A percentile compares a stretch with the other conserved stretches of the same genome.
phyloP scores from a whole-genome alignment of 1,140 invertebrate genomes.

The Lepidurus packardi region DNA sequence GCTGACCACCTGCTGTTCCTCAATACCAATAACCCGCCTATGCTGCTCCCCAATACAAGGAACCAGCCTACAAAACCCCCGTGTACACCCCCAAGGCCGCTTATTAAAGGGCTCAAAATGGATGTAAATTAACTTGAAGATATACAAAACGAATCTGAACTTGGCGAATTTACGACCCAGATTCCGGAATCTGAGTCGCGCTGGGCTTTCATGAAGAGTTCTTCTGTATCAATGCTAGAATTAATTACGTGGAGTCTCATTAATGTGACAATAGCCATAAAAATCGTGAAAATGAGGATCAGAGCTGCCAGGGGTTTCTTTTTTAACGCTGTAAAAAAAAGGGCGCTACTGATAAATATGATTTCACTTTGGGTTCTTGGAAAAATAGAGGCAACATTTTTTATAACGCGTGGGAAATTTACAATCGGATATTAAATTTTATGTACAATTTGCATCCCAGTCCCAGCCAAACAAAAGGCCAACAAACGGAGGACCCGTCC shows the following conservation, averaged over 20 bases:
- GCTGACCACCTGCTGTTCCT: too few relatives aligned
- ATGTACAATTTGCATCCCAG: too few relatives aligned
- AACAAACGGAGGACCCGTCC: too few relatives aligned
- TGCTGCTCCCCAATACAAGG: background rate
- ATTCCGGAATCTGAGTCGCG: constrained; percentile 1
- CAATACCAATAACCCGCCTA: background rate
- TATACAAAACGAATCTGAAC: constrained; percentile 2
- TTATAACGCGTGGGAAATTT: background rate
- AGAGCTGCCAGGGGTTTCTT: constrained; percentile 17
- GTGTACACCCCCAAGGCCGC: background rate
- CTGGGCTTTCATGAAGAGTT: constrained; percentile 11
- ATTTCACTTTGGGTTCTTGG: background rate
- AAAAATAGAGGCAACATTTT: constrained; percentile 8
- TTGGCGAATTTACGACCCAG: constrained; percentile 18
- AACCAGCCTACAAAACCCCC: too few relatives aligned
- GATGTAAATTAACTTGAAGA: too few relatives aligned
- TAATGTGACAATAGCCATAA: constrained; percentile 20
- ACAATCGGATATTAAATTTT: too few relatives aligned
- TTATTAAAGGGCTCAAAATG: background rate
- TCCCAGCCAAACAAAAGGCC: too few relatives aligned
- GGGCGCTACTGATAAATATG: background rate
- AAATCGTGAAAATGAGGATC: background rate
- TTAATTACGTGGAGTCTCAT: background rate
- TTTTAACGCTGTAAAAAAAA: constrained; percentile 16
- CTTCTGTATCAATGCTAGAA: constrained; percentile 12